phyloP scores from a whole-genome alignment of 2,113 vertebrate species.

The Eleginops maclovinus region DNA sequence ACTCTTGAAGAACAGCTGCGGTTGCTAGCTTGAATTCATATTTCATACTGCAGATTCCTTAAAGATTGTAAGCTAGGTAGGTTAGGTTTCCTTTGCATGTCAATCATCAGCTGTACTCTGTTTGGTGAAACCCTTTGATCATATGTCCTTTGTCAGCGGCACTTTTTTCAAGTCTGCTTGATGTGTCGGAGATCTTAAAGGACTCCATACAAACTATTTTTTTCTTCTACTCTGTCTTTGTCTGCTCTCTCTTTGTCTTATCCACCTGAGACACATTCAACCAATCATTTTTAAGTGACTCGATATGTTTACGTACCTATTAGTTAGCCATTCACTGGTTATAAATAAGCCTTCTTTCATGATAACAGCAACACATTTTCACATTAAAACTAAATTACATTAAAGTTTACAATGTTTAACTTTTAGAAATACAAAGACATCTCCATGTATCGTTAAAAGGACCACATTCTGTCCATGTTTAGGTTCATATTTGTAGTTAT shows the following conservation, averaged over 20 bases:
- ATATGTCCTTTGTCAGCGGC: background rate
- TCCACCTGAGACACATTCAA: background rate
- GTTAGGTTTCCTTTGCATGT: background rate
- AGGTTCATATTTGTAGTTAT: too few species aligned
- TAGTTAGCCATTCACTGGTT: background rate
- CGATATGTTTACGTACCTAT: too few species aligned
- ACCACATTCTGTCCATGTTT: too few species aligned
- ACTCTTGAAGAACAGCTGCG: conserved; percentile 5
- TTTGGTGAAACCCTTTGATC: conserved; percentile 4
- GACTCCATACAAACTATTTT: background rate
- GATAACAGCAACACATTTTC: background rate
- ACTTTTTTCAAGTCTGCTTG: background rate
- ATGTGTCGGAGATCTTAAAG: background rate
- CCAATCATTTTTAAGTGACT: background rate
- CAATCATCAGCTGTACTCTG: background rate
- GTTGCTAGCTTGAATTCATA: conserved; percentile 1
- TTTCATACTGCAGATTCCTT: background rate
- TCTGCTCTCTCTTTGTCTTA: background rate
- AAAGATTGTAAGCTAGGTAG: background rate
- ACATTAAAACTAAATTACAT: background rate
- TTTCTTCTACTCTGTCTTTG: background rate
- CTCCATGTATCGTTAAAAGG: background rate
- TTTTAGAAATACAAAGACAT: background rate
- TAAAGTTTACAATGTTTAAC: background rate
- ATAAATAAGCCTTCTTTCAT: background rate